Base-by-base conservation (phyloP, 2,113 vertebrate species). In the Dipodomys stephensi region DNA sequence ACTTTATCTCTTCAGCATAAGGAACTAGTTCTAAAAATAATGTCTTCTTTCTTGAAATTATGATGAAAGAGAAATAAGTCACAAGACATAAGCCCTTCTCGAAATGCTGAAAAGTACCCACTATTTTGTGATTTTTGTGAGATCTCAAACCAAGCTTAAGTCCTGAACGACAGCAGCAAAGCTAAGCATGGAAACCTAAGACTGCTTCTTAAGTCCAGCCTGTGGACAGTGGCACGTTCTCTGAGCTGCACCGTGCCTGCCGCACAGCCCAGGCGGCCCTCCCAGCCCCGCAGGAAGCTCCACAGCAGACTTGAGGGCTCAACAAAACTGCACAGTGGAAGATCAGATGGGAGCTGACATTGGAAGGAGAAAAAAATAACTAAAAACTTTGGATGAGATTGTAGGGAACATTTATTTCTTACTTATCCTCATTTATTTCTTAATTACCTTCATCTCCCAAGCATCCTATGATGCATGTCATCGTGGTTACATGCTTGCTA, bases 381-480 rank as follows among this genome's bases (percentile, higher is more conserved):
- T 49, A 39, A 39, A 39, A 39, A 39, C 39, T 39, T 39, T 39
- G 39, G 39, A 39, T 39, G 35, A 39, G 39, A 39, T 39, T 39
- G 39, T 39, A 25, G 64, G 28, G 20, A 69, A 27, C 49, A 15
- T 19, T 84, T 68, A 39, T 82, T 69, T 84, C 57, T 79, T 92
- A 57, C 16, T 39, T 39, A 39, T 39, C 35, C 4, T 39, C 49
- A 15, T 19, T 84, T 68, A 39, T 82, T 69, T 84, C 57, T 79
- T 92, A 57, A 20, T 94, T 28, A 71, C 30, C 85, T 90, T 91
- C 44, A 67, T 93, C 81, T 93, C 67, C 12, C 27, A 93, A 76
- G 16, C 20, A 53, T 53, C 27, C 69, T 62, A 44, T 39, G 46
- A 90, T 93, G 72, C 32, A 10, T 69, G 25, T 18, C 67, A 1